Conservation (phyloP, 2,797 vertebrate genomes). For the Poeciliopsis presidionis region DNA sequence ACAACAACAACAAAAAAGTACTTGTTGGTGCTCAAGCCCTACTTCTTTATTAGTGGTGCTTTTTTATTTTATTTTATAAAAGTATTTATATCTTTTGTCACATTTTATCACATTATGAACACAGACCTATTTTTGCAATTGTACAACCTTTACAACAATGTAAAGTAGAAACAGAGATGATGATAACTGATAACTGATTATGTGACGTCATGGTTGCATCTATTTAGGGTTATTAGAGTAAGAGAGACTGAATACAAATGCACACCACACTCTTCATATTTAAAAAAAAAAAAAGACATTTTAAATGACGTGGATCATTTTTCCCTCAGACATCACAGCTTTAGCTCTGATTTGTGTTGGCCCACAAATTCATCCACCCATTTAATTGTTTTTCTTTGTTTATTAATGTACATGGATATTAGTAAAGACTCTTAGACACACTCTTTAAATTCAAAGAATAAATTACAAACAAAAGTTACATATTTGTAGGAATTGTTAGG, state of each 20-base stretch:
- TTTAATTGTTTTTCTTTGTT: neutral
- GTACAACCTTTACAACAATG: neutral
- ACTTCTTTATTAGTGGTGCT: neutral
- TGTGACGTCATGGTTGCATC: neutral
- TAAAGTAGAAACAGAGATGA: neutral
- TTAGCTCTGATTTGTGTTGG: neutral
- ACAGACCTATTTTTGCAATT: neutral
- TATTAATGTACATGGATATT: neutral
- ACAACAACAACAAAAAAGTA: neutral
- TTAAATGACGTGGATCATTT: neutral
- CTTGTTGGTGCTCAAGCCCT: neutral
- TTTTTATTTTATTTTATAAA: neutral
- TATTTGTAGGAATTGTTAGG: neutral
- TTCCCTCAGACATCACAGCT: neutral
- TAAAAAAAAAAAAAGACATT: neutral
- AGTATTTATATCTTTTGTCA: neutral
- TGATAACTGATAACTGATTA: neutral
- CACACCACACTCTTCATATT: neutral
- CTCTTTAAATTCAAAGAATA: neutral
- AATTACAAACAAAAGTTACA: neutral
- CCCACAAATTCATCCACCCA: neutral
- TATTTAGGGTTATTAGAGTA: neutral
- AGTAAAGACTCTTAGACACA: too few species aligned
- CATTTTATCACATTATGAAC: neutral
- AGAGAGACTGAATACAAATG: neutral